A percentile compares a stretch with the other conserved stretches of the same genome.
These are phyloP conservation scores for Gymnopithys bicolor DNA, from an alignment of 2,797 vertebrate genomes.

Conservation along the genomic window DNA sequence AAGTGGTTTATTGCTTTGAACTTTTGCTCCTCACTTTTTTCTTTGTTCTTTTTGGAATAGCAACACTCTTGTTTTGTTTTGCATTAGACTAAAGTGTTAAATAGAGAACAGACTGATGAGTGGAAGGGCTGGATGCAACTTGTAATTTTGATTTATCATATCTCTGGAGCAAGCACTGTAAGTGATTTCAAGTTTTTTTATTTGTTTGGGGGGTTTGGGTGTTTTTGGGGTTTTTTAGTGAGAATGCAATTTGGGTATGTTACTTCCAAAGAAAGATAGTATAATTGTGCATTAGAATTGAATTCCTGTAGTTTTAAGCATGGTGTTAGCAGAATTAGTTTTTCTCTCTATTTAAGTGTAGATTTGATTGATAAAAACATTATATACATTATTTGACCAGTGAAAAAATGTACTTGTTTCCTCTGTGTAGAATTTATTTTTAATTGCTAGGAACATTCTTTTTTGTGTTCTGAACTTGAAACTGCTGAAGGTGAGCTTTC, in stretches of 20 bases:
- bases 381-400: neutral
- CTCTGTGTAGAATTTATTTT: neutral
- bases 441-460: neutral
- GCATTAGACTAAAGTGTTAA: slow-evolving; percentile 91
- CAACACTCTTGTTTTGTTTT: slow-evolving; percentile 70
- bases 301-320: neutral
- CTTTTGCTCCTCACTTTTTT: slow-evolving; percentile 50
- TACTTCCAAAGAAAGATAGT: neutral
- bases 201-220: neutral
- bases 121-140: slow-evolving; percentile 99
- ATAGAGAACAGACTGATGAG: slow-evolving; percentile 97
- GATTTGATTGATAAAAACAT: neutral
- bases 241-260: neutral
- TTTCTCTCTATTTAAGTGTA: neutral
- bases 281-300: neutral
- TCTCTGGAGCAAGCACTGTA: slow-evolving; percentile 97
- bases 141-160: slow-evolving; percentile 98
- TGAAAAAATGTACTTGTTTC: neutral
- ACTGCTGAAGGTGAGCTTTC: neutral
- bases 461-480: neutral
- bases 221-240: neutral
- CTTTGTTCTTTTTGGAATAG: slow-evolving; percentile 60
- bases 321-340: neutral
- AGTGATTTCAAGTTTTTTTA: slow-evolving; percentile 68
- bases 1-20: slow-evolving; percentile 33